Conservation (phyloP, 2,888 invertebrate genomes). For the Gortyna flavago region DNA sequence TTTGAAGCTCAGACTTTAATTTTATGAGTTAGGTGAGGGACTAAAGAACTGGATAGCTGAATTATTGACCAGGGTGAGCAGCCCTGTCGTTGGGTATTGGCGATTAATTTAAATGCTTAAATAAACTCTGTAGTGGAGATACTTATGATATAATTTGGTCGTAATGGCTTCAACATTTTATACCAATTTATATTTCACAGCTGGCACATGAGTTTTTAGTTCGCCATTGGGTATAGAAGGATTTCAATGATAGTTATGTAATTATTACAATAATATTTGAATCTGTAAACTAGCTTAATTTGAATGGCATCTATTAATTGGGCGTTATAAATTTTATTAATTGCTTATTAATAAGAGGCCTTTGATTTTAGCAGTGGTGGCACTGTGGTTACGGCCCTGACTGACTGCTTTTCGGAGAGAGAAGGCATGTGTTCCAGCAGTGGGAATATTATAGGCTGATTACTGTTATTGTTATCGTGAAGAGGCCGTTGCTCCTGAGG, state of each 20-base stretch:
- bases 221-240: background rate
- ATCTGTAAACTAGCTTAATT: background rate
- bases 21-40: constrained; percentile 23
- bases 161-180: background rate
- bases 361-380: background rate
- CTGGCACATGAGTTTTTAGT: background rate
- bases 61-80: constrained; percentile 10
- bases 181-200: background rate
- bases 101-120: background rate
- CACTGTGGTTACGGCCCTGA: too few relatives aligned
- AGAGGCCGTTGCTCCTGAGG: background rate
- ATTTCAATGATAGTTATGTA: background rate
- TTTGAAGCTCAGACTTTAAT: constrained; percentile 41
- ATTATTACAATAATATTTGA: background rate
- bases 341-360: background rate
- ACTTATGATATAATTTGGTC: background rate
- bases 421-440: too few relatives aligned
- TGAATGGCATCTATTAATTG: background rate
- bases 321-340: background rate
- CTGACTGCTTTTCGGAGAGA: too few relatives aligned
- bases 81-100: background rate
- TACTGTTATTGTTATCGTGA: background rate
- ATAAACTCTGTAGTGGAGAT: background rate
- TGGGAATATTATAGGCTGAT: too few relatives aligned
- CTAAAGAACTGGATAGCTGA: constrained; percentile 12